Evolutionary conservation across 2,888 invertebrate species (phyloP).

Genomic region (Agonopterix arenella): DNA sequence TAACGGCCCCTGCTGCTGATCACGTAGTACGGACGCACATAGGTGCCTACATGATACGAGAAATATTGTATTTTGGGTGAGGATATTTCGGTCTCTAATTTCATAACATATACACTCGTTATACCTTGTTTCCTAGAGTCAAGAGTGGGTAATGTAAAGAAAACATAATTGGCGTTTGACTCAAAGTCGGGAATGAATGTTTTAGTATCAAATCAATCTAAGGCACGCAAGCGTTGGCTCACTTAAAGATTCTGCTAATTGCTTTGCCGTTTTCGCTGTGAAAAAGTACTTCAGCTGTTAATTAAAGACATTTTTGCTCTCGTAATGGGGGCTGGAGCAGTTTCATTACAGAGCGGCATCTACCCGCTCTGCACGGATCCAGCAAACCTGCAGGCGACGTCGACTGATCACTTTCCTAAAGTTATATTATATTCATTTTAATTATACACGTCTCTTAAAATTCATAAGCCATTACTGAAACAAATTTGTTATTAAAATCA

Average conservation of each 20-base stretch:
- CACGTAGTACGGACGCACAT: neutral
- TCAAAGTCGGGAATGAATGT: too few species aligned
- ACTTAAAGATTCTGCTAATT: slow-evolving; percentile 31
- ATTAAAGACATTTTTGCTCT: slow-evolving; percentile 41
- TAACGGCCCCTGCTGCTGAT: neutral
- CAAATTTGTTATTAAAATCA: too few species aligned
- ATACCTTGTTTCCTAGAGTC: too few species aligned
- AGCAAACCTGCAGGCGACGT: neutral
- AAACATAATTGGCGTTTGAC: too few species aligned
- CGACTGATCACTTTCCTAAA: neutral
- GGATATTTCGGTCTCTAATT: too few species aligned
- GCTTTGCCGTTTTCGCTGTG: slow-evolving; percentile 24
- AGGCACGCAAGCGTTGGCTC: slow-evolving; percentile 1
- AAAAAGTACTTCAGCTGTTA: slow-evolving; percentile 35
- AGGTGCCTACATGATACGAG: too few species aligned
- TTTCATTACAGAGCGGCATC: slow-evolving; percentile 24
- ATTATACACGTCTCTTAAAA: neutral
- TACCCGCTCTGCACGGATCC: slow-evolving; percentile 9
- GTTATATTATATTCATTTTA: slow-evolving; percentile 9
- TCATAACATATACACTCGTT: too few species aligned
- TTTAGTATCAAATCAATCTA: too few species aligned
- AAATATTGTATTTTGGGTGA: too few species aligned
- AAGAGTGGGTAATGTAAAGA: too few species aligned
- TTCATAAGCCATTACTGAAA: too few species aligned
- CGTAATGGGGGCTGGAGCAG: slow-evolving; percentile 26